Percentiles rank a stretch among this genome's conserved stretches.
Evolutionary conservation across 1,140 invertebrate genomes (phyloP).

Genomic region (Macrocentrus cingulum): DNA sequence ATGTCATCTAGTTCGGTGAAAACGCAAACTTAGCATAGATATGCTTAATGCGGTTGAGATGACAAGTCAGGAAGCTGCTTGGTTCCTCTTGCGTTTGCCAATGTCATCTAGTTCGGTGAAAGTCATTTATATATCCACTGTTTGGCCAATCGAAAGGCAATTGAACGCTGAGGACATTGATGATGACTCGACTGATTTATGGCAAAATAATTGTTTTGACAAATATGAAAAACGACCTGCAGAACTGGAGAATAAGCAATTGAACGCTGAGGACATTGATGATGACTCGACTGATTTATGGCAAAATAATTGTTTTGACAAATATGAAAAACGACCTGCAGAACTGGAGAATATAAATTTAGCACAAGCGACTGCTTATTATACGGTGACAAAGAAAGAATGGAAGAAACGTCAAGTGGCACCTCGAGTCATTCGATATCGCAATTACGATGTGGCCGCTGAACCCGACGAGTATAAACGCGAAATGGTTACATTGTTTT

Average conservation of each 20-base stretch:
- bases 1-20: slow-evolving; percentile 33
- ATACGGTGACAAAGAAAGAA: not conserved
- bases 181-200: slow-evolving; percentile 33
- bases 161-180: slow-evolving; percentile 34
- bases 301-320: slow-evolving; percentile 31
- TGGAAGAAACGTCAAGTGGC: not conserved
- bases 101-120: slow-evolving; percentile 28
- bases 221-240: no score
- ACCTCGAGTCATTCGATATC: slow-evolving; percentile 29
- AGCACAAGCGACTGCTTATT: not conserved
- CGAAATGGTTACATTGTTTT: no score
- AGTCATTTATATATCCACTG: slow-evolving; percentile 41
- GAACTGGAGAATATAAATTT: not conserved
- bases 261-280: slow-evolving; percentile 27
- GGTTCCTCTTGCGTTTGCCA: slow-evolving; percentile 38
- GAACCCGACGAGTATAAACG: slow-evolving; percentile 37
- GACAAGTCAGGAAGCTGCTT: slow-evolving; percentile 41
- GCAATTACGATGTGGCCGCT: slow-evolving; percentile 38
- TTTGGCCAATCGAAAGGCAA: slow-evolving; percentile 45
- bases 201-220: slow-evolving; percentile 33
- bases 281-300: slow-evolving; percentile 35
- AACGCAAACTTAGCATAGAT: slow-evolving; percentile 33
- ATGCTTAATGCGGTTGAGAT: slow-evolving; percentile 36
- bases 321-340: no score
- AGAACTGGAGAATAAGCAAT: slow-evolving; percentile 16